Evolutionary conservation across 2,888 invertebrate genomes (phyloP), one percentile per base, ranked within the genome.

Genomic region (Ochlodes sylvanus): DNA sequence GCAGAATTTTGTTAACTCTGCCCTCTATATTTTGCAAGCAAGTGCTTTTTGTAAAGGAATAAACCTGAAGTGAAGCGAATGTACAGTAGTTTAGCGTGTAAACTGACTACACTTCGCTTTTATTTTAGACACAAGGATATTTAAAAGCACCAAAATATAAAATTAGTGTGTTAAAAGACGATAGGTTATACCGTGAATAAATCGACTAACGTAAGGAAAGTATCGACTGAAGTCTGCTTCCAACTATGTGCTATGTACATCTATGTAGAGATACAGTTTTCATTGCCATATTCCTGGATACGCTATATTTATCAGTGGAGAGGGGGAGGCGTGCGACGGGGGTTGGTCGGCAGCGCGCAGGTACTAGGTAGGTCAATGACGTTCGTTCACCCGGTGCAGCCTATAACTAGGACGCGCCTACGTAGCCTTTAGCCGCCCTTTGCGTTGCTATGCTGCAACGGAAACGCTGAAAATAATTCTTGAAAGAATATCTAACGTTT

Each of bases 311-410:
- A 85, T 85, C 85, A 83, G 83, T 80, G 76, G 76, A 72, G 72
- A 57, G 63, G 69, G 68, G 38, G 68, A 56, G 68, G 63, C 72
- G 68, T 34, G 70, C 42, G 71, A 54, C 41, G 75, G 41, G 76
- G 74, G 74, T 69, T 75, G 76, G 72, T 73, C 69, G 69, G 71
- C 71, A 74, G 71, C 76, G 82, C 86, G 85, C 85, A 84, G 87
- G 86, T 85, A 84, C 83, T 84, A 86, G 86, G 79, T 88, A 82
- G 90, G 90, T 90, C 90, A 84, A 88, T 87, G 88, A 86, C 90
- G 90, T 83, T 87, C 87, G 78, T 89, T 90, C 82, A 89, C 87
- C 90, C 84, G 77, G 60, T 87, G 88, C 88, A 89, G 81, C 78
- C 77, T 77, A 79, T 86, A 92, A 90, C 79, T 92, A 82, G 92